Conservation (phyloP, 1,140 invertebrate species). For the Coelopa frigida region DNA sequence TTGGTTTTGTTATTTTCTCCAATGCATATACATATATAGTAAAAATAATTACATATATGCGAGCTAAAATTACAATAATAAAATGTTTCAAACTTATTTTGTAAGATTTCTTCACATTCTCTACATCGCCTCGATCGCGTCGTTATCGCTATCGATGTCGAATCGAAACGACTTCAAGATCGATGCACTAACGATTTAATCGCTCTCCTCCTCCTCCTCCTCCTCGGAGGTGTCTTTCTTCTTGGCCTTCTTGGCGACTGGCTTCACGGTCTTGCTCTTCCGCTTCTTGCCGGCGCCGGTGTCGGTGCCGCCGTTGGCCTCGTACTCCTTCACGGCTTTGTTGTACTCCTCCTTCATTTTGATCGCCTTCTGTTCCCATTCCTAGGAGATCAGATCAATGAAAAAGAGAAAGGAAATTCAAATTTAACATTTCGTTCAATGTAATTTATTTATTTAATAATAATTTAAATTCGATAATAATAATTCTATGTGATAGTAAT, state of each 20-base stretch:
- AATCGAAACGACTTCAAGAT: too few relatives aligned
- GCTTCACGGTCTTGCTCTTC: conserved; percentile 46
- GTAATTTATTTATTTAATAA: too few relatives aligned
- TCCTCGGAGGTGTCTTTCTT: conserved; percentile 42
- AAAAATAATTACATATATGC: conserved; percentile 10
- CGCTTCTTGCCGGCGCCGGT: conserved; percentile 47
- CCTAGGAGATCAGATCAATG: conserved; percentile 50
- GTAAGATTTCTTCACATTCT: too few relatives aligned
- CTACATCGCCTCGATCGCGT: too few relatives aligned
- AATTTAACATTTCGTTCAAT: background rate
- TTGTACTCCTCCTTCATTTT: conserved; percentile 83
- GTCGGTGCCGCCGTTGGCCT: conserved; percentile 59
- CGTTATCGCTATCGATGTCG: too few relatives aligned
- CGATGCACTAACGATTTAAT: too few relatives aligned
- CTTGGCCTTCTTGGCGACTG: conserved; percentile 31
- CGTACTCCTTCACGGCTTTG: conserved; percentile 81
- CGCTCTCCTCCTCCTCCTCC: conserved; percentile 42
- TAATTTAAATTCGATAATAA: too few relatives aligned
- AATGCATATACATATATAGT: conserved; percentile 1
- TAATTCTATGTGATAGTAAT: too few relatives aligned
- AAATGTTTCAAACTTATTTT: conserved; percentile 17
- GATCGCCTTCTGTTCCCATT: conserved; percentile 83
- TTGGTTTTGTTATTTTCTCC: too few relatives aligned
- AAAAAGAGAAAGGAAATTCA: conserved; percentile 8
- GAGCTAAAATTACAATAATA: conserved; percentile 17